Evolutionary conservation across 2,113 vertebrate genomes (phyloP), one percentile per base, ranked within the genome.

Genomic region (Egretta garzetta): DNA sequence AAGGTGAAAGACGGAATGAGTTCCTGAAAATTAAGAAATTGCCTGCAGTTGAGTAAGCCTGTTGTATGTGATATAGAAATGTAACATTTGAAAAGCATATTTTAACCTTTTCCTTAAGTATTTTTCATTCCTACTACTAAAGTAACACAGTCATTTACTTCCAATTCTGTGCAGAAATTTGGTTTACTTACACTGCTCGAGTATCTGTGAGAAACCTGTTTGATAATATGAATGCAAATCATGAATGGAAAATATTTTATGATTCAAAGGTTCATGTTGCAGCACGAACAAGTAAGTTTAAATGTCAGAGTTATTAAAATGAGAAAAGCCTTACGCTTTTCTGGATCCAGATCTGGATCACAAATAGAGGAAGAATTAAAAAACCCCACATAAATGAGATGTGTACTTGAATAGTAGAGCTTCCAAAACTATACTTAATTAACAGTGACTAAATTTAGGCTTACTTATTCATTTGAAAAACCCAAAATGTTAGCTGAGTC

Each of bases 101-200:
- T 86, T 88, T 95, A 81, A 92, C 60, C 75, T 86, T 89, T 89
- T 79, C 43, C n/a, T 39, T 28, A 59, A 32, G 45, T 86, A 33
- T 74, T 79, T 58, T 79, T 84, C 64, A 23, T 64, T 74, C 45
- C 37, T 82, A 30, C 49, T 66, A 21, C 33, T 76, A 10, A 64
- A 75, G 53, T 80, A 50, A 27, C 20, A 12, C 12, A 58, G 56
- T 67, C 4, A 33, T 41, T 94, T 81, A 49, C 53, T 72, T 95
- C 49, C 39, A 88, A 4, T 88, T 93, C 52, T 73, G 63, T 86
- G 90, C 71, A 88, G 81, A 97, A 97, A 95, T 94, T 93, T 87
- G 47, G 14, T 96, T 97, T 88, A 39, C n/a, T 88, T 87, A 43
- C 1, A 6, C 50, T 45, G 43, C 70, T 89, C 39, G 37, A 92